Evolutionary conservation across 2,113 vertebrate species (phyloP), one percentile per base, ranked within the genome.

Genomic region (Rhinopithecus roxellana): DNA sequence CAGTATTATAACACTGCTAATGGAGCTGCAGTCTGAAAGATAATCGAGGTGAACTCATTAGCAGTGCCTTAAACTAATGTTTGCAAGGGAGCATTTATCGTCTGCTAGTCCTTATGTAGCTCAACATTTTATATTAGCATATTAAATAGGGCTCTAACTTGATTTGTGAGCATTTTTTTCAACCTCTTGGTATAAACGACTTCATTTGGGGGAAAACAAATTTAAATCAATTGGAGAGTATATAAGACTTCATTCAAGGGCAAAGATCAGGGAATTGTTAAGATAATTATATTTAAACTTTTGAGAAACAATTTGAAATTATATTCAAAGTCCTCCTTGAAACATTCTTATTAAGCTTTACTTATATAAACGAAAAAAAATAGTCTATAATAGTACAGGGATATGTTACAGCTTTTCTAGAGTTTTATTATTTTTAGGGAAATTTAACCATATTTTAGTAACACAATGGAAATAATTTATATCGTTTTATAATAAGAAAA

Each of bases 41-140:
- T 97, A 98, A 98, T 98, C 96, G 89, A 96, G 78, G 35, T 81
- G 92, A 98, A 88, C 93, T 98, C 95, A 98, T 98, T 97, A 98
- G 75, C 75, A 92, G 93, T 92, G 80, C 40, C 84, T 23, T 81
- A 92, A 97, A 94, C 75, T 95, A 95, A 95, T 92, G 81, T 98
- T 98, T 97, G 27, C 88, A 84, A 97, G 96, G 74, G 30, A 98
- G 0, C 8, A 70, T 83, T 93, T 97, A 98, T 96, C 94, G 61
- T 75, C 11, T 96, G 43, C 25, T 95, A 13, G 84, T 84, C 9
- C 70, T 90, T 74, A 64, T 8, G 32, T 80, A 92, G 48, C 23
- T 59, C 43, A 81, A 8, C 84, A 97, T 90, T 98, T 84, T 95
- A 93, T 50, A 94, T 95, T 96, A 70, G 22, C 2, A 23, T 92